phyloP scores from a whole-genome alignment of 2,113 vertebrate genomes.

The Peromyscus leucopus region DNA sequence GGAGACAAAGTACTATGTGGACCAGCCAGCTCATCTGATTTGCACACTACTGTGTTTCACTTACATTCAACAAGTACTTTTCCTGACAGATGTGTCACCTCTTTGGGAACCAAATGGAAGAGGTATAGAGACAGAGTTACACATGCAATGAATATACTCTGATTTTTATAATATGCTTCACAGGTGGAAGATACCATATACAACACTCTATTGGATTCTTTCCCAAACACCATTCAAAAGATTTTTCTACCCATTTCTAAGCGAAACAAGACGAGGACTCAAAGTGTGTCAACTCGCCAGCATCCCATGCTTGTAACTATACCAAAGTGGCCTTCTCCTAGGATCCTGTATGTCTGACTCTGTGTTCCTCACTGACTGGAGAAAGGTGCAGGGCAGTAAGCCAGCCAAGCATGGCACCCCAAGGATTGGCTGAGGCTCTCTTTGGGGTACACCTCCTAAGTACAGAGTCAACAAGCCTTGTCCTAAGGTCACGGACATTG shows the following conservation, averaged over 20 bases:
- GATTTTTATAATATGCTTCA: neutral
- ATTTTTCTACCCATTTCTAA: neutral
- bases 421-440: too few species aligned
- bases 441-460: fast-evolving
- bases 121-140: neutral
- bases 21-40: neutral
- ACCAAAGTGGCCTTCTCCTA: too few species aligned
- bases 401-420: neutral
- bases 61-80: neutral
- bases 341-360: neutral
- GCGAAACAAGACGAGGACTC: neutral
- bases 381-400: neutral
- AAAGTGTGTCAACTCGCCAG: too few species aligned
- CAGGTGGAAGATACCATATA: neutral
- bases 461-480: neutral
- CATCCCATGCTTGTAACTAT: fast-evolving
- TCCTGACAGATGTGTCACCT: too few species aligned
- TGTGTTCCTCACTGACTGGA: neutral
- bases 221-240: neutral
- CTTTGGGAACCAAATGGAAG: neutral
- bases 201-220: neutral
- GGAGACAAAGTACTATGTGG: neutral
- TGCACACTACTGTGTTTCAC: neutral
- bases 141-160: neutral
- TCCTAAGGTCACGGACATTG: neutral